Evolutionary conservation across 2,113 vertebrate species (phyloP).

Genomic region (Octodon degus): DNA sequence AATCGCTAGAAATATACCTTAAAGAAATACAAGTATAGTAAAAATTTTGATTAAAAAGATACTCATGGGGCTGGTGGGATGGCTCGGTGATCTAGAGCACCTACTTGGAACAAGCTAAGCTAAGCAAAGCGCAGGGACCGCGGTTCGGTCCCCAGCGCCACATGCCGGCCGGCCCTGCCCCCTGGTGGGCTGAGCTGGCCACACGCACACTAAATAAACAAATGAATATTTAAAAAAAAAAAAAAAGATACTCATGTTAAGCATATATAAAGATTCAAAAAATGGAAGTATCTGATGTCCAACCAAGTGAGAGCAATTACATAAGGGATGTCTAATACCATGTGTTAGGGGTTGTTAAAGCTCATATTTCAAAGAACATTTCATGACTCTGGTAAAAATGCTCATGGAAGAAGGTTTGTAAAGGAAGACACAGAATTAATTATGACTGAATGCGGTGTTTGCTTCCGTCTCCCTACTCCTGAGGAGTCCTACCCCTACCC

Average conservation of each 20-base stretch:
- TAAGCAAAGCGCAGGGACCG: no score
- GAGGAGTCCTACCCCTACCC: not conserved
- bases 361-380: slow-evolving; percentile 21
- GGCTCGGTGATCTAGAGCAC: no score
- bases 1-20: not conserved
- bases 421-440: slow-evolving; percentile 28
- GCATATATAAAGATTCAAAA: not conserved
- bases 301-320: not conserved
- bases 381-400: slow-evolving; percentile 8
- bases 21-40: not conserved
- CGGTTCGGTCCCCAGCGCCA: no score
- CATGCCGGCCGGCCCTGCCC: no score
- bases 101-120: no score
- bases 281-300: not conserved
- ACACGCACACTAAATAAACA: no score
- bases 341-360: not conserved
- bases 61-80: no score
- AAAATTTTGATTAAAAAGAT: slow-evolving; percentile 5
- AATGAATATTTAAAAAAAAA: no score
- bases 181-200: no score
- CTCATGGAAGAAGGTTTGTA: not conserved
- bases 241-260: not conserved
- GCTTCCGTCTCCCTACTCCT: not conserved
- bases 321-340: not conserved
- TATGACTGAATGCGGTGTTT: not conserved